Evolutionary conservation across 2,888 invertebrate species (phyloP), one percentile per base, ranked within the genome.

Genomic region (Congeria kusceri): DNA sequence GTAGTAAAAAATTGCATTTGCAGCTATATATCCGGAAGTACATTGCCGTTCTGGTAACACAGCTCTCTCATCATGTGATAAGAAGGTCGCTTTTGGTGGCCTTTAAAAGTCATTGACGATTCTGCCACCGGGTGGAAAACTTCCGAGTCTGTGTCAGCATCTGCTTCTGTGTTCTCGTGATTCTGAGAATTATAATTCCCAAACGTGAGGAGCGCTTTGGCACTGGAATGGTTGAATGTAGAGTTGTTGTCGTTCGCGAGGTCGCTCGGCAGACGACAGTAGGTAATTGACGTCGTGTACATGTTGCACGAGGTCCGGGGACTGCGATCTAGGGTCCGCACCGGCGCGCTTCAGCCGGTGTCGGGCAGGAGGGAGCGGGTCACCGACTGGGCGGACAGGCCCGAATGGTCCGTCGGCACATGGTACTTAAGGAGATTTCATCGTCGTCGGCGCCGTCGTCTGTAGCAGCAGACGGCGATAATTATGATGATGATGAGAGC

Each of bases 31-130:
- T 39, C 70, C 29, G 63, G 64, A 11, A 85, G 70, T n/a, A 85
- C 75, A 69, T 80, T 74, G n/a, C 77, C 81, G 53, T 87, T 84
- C 46, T 86, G 85, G 61, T 86, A 75, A 62, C 84, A 85, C 25
- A 86, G 56, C 56, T 87, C 87, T 77, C 89, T 87, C 90, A 91
- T 91, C 86, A 91, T 86, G 62, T 89, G 89, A 81, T 91, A 91
- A 9, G 91, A 90, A 15, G 89, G 86, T 61, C 89, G 71, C 73
- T 91, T 90, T 74, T 90, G 87, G 66, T 89, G 90, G 20, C 88
- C 84, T 71, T 80, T 79, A 57, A 83, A 83, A 44, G 64, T 69
- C 20, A 49, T 29, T 46, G 28, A 28, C 13, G 71, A 74, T 11
- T 49, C 65, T 20, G 63, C 70, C 53, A 25, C 20, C 25, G 53